A percentile compares a stretch with the other conserved stretches of the same genome.
These are phyloP conservation scores for Zeus faber DNA, from an alignment of 2,113 vertebrate genomes.

Conservation along the genomic window DNA sequence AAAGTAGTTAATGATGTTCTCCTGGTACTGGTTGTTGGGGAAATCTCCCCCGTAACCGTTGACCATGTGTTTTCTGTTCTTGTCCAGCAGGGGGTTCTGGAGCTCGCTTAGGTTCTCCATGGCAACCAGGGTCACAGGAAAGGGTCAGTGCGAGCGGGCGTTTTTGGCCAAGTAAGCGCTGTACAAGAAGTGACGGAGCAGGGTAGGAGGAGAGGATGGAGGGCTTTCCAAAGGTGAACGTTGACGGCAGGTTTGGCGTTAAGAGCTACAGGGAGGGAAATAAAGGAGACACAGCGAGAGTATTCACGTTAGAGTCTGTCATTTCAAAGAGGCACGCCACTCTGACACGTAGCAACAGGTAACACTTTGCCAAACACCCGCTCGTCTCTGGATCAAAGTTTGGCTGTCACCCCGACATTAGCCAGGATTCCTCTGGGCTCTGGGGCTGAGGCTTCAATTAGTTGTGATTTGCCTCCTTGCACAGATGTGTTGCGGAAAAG, in stretches of 20 bases:
- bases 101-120: conserved; percentile 95
- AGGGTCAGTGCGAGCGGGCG: conserved; percentile 3
- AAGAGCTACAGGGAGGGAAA: background rate
- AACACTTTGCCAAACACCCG: too few species aligned
- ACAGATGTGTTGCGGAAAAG: too few species aligned
- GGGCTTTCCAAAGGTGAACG: background rate
- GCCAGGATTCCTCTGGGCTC: too few species aligned
- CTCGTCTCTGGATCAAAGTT: too few species aligned
- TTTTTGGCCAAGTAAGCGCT: conserved; percentile 25
- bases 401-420: too few species aligned
- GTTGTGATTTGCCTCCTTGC: too few species aligned
- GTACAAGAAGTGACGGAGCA: conserved; percentile 10
- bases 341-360: too few species aligned
- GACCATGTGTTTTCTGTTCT: conserved; percentile 81
- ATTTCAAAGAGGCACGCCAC: too few species aligned
- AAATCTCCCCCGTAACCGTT: conserved; percentile 83
- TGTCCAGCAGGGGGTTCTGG: conserved; percentile 88
- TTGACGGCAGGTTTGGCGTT: conserved; percentile 5
- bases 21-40: conserved; percentile 82
- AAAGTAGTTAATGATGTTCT: conserved; percentile 94
- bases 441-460: too few species aligned
- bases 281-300: background rate
- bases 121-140: conserved; percentile 21
- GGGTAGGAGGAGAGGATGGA: conserved; percentile 8
- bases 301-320: too few species aligned